Base-by-base conservation (phyloP, 2,888 invertebrate species). In the Oxystoma pomonae region DNA sequence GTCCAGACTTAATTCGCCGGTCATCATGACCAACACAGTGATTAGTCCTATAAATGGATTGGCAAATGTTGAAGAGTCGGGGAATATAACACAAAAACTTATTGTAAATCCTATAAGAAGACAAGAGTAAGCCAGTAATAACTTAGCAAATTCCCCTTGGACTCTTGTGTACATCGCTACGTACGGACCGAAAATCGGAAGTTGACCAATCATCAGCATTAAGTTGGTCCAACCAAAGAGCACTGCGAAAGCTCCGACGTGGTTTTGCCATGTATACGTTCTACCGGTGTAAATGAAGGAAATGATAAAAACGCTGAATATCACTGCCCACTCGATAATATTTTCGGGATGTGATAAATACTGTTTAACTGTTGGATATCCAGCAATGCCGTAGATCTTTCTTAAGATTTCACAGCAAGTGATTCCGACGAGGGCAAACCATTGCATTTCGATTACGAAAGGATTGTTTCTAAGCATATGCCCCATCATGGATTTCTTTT, bases 111-210 rank as follows among this genome's bases (percentile, higher is more conserved):
- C 94, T 49, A 94, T 90, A 49, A 94, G 79, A 67, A 94, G 86
- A 73, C 93, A 93, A 0, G 91, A 90, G 76, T 93, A 94, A 0
- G 93, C 93, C 81, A 92, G 84, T 58, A 94, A 84, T n/a, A 94
- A 81, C 75, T 93, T 92, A 5, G 91, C 91, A 71, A 94, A 93
- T 81, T 94, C 93, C 57, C 90, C 91, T 76, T 92, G 91, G 0
- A 93, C 92, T 78, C 91, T 88, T 1, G 92, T 92, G 72, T 92
- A 93, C 94, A 94, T 94, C 0, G 94, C 94, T 1, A 94, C 93
- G 75, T 94, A 94, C 0, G 93, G 90, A 17, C 94, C 94, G 74
- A 94, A 92, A 58, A 92, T 87, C 0, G 94, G 94, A 51, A 94
- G 81, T 73, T 94, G 92, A 0, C 94, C 94, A 63, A 94, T 90